Percentiles rank a stretch among this genome's conserved stretches.
Evolutionary conservation across 2,888 invertebrate species (phyloP).

Genomic region (Schizaphis graminum): DNA sequence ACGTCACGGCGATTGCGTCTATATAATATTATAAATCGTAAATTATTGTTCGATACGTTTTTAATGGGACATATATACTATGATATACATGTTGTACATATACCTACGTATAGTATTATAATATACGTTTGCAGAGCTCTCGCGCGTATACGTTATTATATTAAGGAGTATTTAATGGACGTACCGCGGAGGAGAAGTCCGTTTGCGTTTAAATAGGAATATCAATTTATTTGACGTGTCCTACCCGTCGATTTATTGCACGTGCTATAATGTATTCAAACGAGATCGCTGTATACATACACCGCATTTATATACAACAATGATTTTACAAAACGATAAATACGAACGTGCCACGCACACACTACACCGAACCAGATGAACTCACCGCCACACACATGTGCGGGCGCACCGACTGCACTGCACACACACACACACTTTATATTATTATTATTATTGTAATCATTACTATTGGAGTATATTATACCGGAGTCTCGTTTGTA

Average conservation of each 20-base stretch:
- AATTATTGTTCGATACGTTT: conserved; percentile 54
- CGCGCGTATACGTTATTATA: background rate
- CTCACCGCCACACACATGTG: background rate
- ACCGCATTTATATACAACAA: conserved; percentile 22
- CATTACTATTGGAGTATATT: background rate
- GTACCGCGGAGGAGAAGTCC: background rate
- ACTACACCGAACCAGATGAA: conserved; percentile 20
- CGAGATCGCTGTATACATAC: conserved; percentile 9
- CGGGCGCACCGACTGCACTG: background rate
- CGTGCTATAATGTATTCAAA: conserved; percentile 45
- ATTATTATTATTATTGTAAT: background rate
- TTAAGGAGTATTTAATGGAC: conserved; percentile 49
- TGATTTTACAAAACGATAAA: conserved; percentile 61
- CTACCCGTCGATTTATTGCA: conserved; percentile 46
- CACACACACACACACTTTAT: background rate
- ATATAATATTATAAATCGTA: conserved; percentile 7
- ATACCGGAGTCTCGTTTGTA: background rate
- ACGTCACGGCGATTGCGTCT: background rate
- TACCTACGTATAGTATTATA: background rate
- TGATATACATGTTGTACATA: background rate
- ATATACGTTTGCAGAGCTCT: background rate
- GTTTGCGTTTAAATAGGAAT: conserved; percentile 33
- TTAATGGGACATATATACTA: background rate
- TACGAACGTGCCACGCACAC: background rate
- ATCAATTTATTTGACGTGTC: conserved; percentile 60